Conservation (phyloP, 2,888 invertebrate genomes). For the Trisateles emortualis region DNA sequence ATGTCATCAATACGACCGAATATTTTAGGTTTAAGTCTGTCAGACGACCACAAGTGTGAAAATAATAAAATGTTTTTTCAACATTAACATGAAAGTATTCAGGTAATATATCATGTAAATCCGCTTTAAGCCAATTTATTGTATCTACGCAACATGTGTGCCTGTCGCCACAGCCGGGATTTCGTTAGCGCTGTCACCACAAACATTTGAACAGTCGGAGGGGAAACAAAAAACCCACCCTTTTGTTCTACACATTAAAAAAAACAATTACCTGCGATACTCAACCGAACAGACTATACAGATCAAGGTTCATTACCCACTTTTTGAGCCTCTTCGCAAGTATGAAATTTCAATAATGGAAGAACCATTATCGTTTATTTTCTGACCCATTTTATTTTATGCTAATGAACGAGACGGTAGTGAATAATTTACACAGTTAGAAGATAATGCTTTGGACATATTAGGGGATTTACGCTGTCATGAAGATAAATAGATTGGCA, state of each 20-base stretch:
- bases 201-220: slow-evolving; percentile 52
- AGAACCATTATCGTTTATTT: slow-evolving; percentile 40
- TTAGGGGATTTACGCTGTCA: slow-evolving; percentile 24
- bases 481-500: slow-evolving; percentile 26
- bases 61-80: slow-evolving; percentile 26
- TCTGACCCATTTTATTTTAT: slow-evolving; percentile 48
- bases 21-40: no score
- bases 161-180: slow-evolving; percentile 47
- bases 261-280: slow-evolving; percentile 34
- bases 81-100: slow-evolving; percentile 41
- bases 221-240: slow-evolving; percentile 36
- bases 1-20: no score
- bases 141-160: slow-evolving; percentile 49
- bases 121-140: slow-evolving; percentile 52
- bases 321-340: slow-evolving; percentile 30
- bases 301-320: slow-evolving; percentile 43
- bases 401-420: slow-evolving; percentile 35
- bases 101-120: slow-evolving; percentile 51
- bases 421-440: slow-evolving; percentile 38
- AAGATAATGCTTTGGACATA: slow-evolving; percentile 34
- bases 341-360: slow-evolving; percentile 48
- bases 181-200: slow-evolving; percentile 49
- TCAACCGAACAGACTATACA: slow-evolving; percentile 22
- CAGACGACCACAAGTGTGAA: not conserved
- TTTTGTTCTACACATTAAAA: slow-evolving; percentile 37